Evolutionary conservation across 2,797 vertebrate species (phyloP).

Genomic region (Alexandromys oeconomus): DNA sequence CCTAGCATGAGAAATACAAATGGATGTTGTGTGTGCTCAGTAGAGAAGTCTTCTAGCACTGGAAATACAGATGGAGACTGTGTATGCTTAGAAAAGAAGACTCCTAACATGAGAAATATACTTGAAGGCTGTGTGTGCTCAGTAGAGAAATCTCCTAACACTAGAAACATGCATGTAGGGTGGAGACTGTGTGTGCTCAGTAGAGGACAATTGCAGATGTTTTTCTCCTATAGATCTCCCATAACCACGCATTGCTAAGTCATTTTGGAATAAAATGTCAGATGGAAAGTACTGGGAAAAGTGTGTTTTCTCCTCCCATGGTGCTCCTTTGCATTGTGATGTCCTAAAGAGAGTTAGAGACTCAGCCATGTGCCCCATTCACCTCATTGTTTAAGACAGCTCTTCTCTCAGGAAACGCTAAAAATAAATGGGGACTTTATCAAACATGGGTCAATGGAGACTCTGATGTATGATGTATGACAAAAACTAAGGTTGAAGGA

Average conservation of each 20-base stretch:
- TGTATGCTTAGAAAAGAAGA: too few relatives aligned
- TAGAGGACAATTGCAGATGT: constrained; percentile 73
- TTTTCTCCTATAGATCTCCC: constrained; percentile 79
- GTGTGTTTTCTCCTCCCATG: constrained; percentile 36
- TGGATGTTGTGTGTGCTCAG: neutral
- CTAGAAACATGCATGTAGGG: constrained; percentile 84
- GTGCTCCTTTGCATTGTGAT: constrained; percentile 57
- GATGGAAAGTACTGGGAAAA: constrained; percentile 79
- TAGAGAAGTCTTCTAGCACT: constrained; percentile 62
- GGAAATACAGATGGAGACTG: constrained; percentile 84
- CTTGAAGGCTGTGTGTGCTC: neutral
- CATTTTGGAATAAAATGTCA: constrained; percentile 81
- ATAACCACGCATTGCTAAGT: constrained; percentile 79
- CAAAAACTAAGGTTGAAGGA: neutral
- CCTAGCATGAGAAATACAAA: constrained; percentile 78
- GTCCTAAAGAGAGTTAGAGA: neutral
- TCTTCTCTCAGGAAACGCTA: neutral
- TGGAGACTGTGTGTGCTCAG: constrained; percentile 77
- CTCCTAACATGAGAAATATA: too few relatives aligned
- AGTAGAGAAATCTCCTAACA: constrained; percentile 60
- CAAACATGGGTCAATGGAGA: neutral
- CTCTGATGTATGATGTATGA: neutral
- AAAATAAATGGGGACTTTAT: neutral
- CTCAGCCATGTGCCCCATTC: neutral
- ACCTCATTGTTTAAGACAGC: neutral